Evolutionary conservation across 1,140 invertebrate genomes (phyloP), one percentile per base, ranked within the genome.

Genomic region (Drosophila punjabiensis): DNA sequence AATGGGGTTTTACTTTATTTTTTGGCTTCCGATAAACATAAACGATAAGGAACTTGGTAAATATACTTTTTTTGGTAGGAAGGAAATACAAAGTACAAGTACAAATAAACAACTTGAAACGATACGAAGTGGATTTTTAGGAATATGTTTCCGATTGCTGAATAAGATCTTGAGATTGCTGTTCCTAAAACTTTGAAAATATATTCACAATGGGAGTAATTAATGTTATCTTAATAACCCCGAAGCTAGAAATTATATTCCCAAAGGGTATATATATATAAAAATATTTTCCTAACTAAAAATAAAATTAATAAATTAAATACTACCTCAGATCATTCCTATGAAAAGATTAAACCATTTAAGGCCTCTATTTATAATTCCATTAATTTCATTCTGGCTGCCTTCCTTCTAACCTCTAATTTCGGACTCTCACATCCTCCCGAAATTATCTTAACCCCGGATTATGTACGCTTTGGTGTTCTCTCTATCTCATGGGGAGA

Each of bases 401-500:
- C 43, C 16, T 18, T 13, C 30, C 13, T 18, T 30, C 16, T 24
- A 56, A 56, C 55, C 55, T 74, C 20, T 53, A 62, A 62, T 62
- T 60, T 61, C 11, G 41, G 39, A 14, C 33, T 60, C 20, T 60
- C 20, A 50, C 67, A 73, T 60, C 43, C 35, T 30, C 52, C 69
- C 53, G 28, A 70, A 73, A 74, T 39, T 14, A 52, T 74, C 69
- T 74, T 59, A 50, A 30, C 16, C 70, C 45, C 16, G 71, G 56
- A 48, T 79, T 63, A 50, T 79, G 53, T 77, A 64, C 48, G n/a
- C 43, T 58, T 66, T 75, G 20, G 35, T 67, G 78, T 69, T 74
- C 39, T 28, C 7, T 11, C 47, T 50, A 75, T 75, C 69, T 74
- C 32, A 24, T 6, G 3, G 20, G 4, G 14, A 75, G 71, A 75